Evolutionary conservation across 2,888 invertebrate genomes (phyloP), one percentile per base, ranked within the genome.

Genomic region (Drosophila paramelanica): DNA sequence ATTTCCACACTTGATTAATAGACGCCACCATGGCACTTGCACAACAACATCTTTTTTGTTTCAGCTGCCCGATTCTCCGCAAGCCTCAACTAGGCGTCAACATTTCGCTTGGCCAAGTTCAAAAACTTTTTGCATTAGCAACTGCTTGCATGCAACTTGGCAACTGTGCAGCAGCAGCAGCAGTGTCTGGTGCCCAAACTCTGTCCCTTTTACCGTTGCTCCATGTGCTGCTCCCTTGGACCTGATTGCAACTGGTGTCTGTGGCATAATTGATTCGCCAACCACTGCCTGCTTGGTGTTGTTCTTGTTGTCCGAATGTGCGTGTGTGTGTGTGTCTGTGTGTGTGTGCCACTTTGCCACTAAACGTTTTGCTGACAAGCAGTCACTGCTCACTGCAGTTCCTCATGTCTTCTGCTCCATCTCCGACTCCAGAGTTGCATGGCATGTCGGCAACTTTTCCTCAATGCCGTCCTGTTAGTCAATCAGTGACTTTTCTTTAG

Each of bases 301-400:
- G 27, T 31, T 31, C 27, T 14, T 41, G 53, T 51, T 46, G 57
- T 61, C 58, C 31, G 36, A 51, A 20, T 20, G 57, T 41, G 4
- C 33, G 47, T 52, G 51, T 45, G 43, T 60, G 51, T 36, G 42
- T 59, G 67, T 67, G 50, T n/a, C n/a, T 75, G 65, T 76, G 69
- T 74, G 73, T 73, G 53, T 72, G 31, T 31, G 31, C 31, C 31
- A 27, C 25, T 25, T 6, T 79, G 77, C 84, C 83, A 75, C 88
- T 85, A 85, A 85, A 86, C 85, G 85, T 77, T 85, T 81, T 85
- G 85, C 85, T 85, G 85, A 88, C 85, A 85, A 74, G 77, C 84
- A 88, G 81, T 72, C 88, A 80, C 71, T 85, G 83, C 73, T 65
- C 83, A 65, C 74, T 66, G 23, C 23, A 23, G 23, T 23, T 23